These are phyloP conservation scores for Dicycla oo DNA, from an alignment of 2,888 invertebrate species.

Conservation along the genomic window DNA sequence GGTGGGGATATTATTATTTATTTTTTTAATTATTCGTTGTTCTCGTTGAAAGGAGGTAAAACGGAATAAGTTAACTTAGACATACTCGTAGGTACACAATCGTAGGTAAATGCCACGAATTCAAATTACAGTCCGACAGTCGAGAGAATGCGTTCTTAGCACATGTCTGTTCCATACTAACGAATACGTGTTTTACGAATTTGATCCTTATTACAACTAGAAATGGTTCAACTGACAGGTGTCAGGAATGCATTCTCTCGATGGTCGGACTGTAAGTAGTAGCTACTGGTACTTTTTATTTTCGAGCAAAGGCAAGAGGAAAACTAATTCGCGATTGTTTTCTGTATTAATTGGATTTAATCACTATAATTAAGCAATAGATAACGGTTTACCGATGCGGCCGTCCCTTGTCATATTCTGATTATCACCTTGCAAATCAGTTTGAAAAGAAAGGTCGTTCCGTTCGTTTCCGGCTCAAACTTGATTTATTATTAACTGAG, in stretches of 20 bases:
- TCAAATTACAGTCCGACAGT: neutral
- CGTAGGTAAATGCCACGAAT: too few relatives aligned
- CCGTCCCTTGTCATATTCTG: neutral
- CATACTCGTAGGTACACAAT: too few relatives aligned
- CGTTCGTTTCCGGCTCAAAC: slow-evolving; percentile 1
- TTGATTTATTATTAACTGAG: neutral
- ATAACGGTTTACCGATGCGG: slow-evolving; percentile 9
- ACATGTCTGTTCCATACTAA: too few relatives aligned
- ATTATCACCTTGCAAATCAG: slow-evolving; percentile 25
- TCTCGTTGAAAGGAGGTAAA: too few relatives aligned
- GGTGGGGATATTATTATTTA: too few relatives aligned
- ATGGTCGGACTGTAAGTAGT: neutral
- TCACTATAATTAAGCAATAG: slow-evolving; percentile 14
- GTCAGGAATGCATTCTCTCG: too few relatives aligned
- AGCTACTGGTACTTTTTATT: neutral
- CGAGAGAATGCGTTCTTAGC: too few relatives aligned
- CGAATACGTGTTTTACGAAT: too few relatives aligned
- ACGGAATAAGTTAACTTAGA: too few relatives aligned
- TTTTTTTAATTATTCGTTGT: too few relatives aligned
- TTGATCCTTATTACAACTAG: too few relatives aligned
- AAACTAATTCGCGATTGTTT: neutral
- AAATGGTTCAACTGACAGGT: too few relatives aligned
- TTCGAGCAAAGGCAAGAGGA: neutral
- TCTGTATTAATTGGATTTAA: slow-evolving; percentile 19
- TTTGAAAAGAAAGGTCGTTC: slow-evolving; percentile 22